Base-by-base conservation (phyloP, 2,797 vertebrate genomes). In the Paramormyrops hopkinsi region DNA sequence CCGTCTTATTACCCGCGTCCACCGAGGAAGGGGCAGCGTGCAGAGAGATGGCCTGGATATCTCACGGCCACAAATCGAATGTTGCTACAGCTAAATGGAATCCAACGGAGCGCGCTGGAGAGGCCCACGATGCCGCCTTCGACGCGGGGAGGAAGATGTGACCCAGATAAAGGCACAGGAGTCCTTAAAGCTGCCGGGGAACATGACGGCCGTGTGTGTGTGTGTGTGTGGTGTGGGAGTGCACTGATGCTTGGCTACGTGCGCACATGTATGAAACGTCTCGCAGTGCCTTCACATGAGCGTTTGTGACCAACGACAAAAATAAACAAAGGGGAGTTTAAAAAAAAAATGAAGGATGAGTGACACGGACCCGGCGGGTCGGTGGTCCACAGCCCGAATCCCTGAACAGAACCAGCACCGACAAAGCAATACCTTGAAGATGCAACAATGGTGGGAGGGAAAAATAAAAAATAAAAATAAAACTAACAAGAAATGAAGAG, bases 21-120 rank as follows among this genome's bases (percentile, higher is more conserved):
- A n/a, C 69, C 62, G 17, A 5, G 48, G n/a, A 50, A 29, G 91
- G 91, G 91, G 90, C 90, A 76, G 88, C 76, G 86, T 73, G 87
- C 89, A 46, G 46, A 29, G 48, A 87, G 84, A 89, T 91, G 76
- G 73, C 89, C 85, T 54, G 88, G 91, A 92, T 90, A 90, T 90
- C 59, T 25, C 86, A 56, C 17, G 89, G 91, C 88, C 86, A 86
- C 87, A 91, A 91, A 92, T 91, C 73, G 91, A 92, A 92, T 85
- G 86, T 19, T 91, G 93, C 91, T 92, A 17, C 11, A 14, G 86
- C 79, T 92, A 90, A 92, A 94, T 90, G 92, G 88, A 56, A 88
- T 92, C 89, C 91, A 83, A 90, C 92, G 87, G 89, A 92, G 92
- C 86, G 90, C 48, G 41, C 89, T 91, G 87, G 92, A 87, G 46